Conservation (phyloP, 2,888 invertebrate species). For the Caenorhabditis drosophilae region DNA sequence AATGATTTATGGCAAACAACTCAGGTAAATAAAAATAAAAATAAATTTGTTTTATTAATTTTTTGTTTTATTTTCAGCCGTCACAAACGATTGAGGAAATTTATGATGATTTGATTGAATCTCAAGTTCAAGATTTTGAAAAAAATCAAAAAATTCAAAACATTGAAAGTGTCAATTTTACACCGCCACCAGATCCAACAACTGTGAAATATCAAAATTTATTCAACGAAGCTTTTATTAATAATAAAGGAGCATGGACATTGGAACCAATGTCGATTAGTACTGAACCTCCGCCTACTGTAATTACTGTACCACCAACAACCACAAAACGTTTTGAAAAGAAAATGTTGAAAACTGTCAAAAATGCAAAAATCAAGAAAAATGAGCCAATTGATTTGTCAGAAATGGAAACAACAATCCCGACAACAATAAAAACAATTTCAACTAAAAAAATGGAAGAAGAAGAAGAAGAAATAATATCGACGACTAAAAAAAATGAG, state of each 20-base stretch:
- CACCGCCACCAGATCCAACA: constrained; percentile 8
- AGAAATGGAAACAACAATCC: not conserved
- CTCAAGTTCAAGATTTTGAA: constrained; percentile 15
- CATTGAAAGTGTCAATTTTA: constrained; percentile 19
- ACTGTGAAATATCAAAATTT: too few species aligned
- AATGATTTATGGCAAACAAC: too few species aligned
- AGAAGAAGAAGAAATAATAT: too few species aligned
- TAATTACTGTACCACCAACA: not conserved
- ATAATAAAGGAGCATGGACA: constrained; percentile 31
- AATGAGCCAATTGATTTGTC: too few species aligned
- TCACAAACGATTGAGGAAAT: constrained; percentile 22
- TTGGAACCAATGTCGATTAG: constrained; percentile 10
- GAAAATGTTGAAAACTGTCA: too few species aligned
- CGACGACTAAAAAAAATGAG: not conserved
- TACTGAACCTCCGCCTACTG: not conserved
- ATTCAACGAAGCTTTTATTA: too few species aligned
- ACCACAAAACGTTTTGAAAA: constrained; percentile 2
- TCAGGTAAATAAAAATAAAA: not conserved
- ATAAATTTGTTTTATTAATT: not conserved
- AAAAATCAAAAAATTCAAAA: too few species aligned
- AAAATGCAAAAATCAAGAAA: too few species aligned
- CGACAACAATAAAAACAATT: constrained; percentile 1
- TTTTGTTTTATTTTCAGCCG: not conserved
- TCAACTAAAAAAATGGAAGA: not conserved
- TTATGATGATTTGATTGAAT: constrained; percentile 33